Evolutionary conservation across 2,113 vertebrate species (phyloP).

Genomic region (Ciconia stormi): DNA sequence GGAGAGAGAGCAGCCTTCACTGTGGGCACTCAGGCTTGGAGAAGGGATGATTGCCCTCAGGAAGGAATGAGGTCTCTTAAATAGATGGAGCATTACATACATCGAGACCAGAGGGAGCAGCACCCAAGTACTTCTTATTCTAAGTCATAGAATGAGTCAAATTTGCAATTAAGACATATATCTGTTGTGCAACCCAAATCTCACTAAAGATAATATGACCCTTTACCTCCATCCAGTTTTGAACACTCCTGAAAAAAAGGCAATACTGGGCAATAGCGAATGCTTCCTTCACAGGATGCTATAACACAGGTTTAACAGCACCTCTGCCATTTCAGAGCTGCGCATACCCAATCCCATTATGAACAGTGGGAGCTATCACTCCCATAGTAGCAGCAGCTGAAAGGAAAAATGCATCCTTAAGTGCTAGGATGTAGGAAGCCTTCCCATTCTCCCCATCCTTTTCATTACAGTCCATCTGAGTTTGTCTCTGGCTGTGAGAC

Average conservation of each 20-base stretch:
- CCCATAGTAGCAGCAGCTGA: neutral
- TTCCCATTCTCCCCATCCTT: neutral
- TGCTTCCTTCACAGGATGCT: neutral
- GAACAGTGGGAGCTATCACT: neutral
- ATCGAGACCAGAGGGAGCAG: rapidly evolving
- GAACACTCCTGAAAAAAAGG: neutral
- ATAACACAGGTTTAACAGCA: neutral
- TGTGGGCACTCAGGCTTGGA: neutral
- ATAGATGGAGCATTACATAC: neutral
- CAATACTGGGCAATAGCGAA: rapidly evolving
- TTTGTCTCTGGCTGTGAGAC: neutral
- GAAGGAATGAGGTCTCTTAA: neutral
- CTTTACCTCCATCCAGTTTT: neutral
- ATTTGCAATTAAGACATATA: neutral
- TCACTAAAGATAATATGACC: neutral
- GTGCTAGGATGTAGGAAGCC: neutral
- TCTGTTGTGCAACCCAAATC: neutral
- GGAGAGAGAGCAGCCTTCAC: no score
- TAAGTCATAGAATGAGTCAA: neutral
- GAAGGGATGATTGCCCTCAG: neutral
- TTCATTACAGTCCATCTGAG: neutral
- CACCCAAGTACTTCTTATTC: neutral
- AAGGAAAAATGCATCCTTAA: neutral
- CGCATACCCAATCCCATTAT: rapidly evolving
- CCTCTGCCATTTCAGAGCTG: neutral